Percentiles rank a stretch among this genome's conserved stretches.
Conservation (phyloP, 2,888 invertebrate species). For the Chydorus sphaericus region DNA sequence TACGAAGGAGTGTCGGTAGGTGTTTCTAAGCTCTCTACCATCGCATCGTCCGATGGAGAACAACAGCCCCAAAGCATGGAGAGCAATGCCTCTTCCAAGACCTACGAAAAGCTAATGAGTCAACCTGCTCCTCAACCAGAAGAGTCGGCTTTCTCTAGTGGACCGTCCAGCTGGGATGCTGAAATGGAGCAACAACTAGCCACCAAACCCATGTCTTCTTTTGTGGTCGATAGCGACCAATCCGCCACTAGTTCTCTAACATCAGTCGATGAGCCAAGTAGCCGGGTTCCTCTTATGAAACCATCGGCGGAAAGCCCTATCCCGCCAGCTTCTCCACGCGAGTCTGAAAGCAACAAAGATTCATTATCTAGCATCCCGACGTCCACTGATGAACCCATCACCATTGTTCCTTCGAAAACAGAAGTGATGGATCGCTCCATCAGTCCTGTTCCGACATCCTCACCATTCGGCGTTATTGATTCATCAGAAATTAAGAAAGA, state of each 20-base stretch:
- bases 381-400: no score
- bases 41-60: conserved; percentile 1
- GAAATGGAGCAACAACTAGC: not conserved
- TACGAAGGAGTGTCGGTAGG: not conserved
- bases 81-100: conserved; percentile 11
- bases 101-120: conserved; percentile 1
- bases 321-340: no score
- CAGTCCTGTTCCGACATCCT: no score
- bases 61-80: not conserved
- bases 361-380: no score
- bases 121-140: not conserved
- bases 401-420: no score
- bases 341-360: no score
- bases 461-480: no score
- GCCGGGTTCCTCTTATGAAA: no score
- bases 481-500: no score
- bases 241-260: not conserved
- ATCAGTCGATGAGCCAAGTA: not conserved
- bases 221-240: not conserved
- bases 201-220: not conserved
- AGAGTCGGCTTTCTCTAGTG: conserved; percentile 5
- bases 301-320: no score
- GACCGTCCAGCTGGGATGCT: conserved; percentile 9
- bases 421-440: no score
- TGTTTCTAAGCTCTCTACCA: not conserved